Evolutionary conservation across 2,888 invertebrate species (phyloP).

Genomic region (Rhagonycha lutea): DNA sequence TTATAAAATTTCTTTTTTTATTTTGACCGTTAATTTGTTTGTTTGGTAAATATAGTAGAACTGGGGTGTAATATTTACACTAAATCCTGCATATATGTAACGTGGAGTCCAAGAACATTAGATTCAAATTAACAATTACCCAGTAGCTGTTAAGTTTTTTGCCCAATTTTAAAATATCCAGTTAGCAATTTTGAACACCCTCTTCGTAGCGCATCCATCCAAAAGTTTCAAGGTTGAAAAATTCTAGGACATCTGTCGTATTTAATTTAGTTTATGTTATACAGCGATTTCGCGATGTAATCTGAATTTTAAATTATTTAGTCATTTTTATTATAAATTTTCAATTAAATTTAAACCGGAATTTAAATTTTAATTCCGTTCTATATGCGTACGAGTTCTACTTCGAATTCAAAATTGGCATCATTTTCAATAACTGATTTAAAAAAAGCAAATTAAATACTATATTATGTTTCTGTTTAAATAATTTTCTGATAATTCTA

Average conservation of each 20-base stretch:
- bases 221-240: neutral
- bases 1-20: neutral
- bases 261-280: neutral
- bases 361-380: neutral
- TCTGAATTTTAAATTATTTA: neutral
- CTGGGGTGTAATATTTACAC: neutral
- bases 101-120: neutral
- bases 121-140: neutral
- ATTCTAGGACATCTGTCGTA: neutral
- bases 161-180: neutral
- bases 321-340: neutral
- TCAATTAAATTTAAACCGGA: neutral
- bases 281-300: neutral
- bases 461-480: neutral
- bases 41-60: neutral
- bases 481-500: neutral
- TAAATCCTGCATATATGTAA: no score
- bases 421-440: neutral
- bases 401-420: neutral
- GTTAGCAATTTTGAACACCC: neutral
- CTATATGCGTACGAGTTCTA: neutral
- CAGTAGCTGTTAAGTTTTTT: neutral
- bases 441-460: neutral
- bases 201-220: neutral
- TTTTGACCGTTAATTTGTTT: neutral